Evolutionary conservation across 2,888 invertebrate species (phyloP).

Genomic region (Ischnura elegans): DNA sequence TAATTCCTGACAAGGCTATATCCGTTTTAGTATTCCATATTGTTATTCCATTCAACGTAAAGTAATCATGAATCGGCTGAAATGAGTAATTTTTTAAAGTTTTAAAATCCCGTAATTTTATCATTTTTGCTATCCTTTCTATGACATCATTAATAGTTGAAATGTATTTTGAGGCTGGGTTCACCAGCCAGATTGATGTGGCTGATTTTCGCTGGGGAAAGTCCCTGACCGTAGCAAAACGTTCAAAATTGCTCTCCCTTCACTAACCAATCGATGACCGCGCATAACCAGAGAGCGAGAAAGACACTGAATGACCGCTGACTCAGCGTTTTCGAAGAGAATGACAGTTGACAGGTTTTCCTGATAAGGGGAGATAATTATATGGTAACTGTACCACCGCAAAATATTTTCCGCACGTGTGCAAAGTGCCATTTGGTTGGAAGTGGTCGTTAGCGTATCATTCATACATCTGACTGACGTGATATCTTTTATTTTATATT

Average conservation of each 20-base stretch:
- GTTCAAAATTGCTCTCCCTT: conserved; percentile 28
- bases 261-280: conserved; percentile 11
- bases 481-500: too few relatives aligned
- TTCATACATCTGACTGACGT: too few relatives aligned
- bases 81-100: too few relatives aligned
- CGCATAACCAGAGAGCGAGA: not conserved
- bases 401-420: not conserved
- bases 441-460: not conserved
- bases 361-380: not conserved
- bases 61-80: too few relatives aligned
- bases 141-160: too few relatives aligned
- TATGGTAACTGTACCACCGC: not conserved
- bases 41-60: too few relatives aligned
- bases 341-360: not conserved
- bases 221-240: conserved; percentile 54
- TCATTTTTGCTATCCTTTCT: too few relatives aligned
- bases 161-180: not conserved
- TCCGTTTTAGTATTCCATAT: too few relatives aligned
- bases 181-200: conserved; percentile 23
- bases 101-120: too few relatives aligned
- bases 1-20: too few relatives aligned
- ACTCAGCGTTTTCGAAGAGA: not conserved
- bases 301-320: not conserved
- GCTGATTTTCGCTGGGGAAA: conserved; percentile 45
- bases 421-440: not conserved